Evolutionary conservation across 2,888 invertebrate species (phyloP), one percentile per base, ranked within the genome.

Genomic region (Eugnorisma glareosa): DNA sequence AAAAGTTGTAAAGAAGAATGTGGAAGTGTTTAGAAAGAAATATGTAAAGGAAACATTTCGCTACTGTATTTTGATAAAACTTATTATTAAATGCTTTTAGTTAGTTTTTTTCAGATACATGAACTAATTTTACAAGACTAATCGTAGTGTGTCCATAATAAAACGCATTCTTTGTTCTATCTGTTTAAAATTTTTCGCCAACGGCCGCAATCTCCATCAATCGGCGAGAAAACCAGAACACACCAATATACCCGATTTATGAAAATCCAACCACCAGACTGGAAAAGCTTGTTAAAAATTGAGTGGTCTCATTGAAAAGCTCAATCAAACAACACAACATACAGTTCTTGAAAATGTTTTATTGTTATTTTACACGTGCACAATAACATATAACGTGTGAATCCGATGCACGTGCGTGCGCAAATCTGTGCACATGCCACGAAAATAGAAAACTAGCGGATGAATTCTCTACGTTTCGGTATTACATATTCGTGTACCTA

Each of bases 391-490:
- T 77, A 72, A 86, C 75, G 72, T 83, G 76, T 79, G 75, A 75
- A 82, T 67, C 74, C 37, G n/a, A 83, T 85, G 86, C 86, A 86
- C 83, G 81, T 86, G 83, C 83, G 59, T 76, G 75, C 54, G 75
- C 59, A 28, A 75, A 78, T 63, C 70, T 77, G 54, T 78, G 70
- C 73, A 81, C 67, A 80, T 73, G 78, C 74, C 68, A 80, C 76
- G 81, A 83, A 86, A 86, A 87, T 86, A 86, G 86, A 87, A 85
- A 85, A 83, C 81, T 57, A 77, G 37, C 63, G 51, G 66, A 83
- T 74, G 77, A 80, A 78, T 77, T 75, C 75, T 80, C 73, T 82
- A 63, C 77, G 74, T 74, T 76, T 37, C 13, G 2, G 37, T 64
- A 81, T 77, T 75, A 63, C 64, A 72, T 75, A 43, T 64, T 61